These are phyloP conservation scores for Eupithecia dodoneata DNA, from an alignment of 2,888 invertebrate species.

Conservation along the genomic window DNA sequence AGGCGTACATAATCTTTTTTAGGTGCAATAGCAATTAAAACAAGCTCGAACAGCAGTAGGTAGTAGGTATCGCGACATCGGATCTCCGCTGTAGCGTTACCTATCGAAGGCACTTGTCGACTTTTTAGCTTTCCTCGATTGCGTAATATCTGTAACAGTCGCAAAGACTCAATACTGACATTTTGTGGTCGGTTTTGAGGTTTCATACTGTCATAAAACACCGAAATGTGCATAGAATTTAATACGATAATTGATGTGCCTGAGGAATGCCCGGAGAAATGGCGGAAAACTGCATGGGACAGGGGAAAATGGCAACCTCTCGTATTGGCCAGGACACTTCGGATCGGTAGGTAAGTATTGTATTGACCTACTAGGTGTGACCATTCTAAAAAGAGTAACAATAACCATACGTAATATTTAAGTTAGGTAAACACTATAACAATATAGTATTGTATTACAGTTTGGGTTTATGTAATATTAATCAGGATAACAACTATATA, in stretches of 20 bases:
- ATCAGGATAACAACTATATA: no score
- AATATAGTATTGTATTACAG: no score
- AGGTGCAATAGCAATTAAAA: neutral
- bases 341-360: no score
- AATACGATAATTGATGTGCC: neutral
- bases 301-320: neutral
- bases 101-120: slow-evolving; percentile 50
- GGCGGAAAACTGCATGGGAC: neutral
- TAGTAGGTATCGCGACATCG: slow-evolving; percentile 15
- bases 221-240: neutral
- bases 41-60: slow-evolving; percentile 13
- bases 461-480: no score
- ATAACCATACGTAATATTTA: no score
- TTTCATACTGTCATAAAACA: neutral
- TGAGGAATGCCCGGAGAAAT: neutral
- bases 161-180: slow-evolving; percentile 50
- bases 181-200: slow-evolving; percentile 29
- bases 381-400: no score
- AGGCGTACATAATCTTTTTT: neutral
- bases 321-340: no score
- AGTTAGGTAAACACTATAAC: no score
- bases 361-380: neutral
- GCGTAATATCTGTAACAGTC: slow-evolving; percentile 58
- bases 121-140: slow-evolving; percentile 63
- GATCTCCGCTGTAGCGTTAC: slow-evolving; percentile 41